Percentiles rank a stretch among this genome's conserved stretches.
phyloP scores from a whole-genome alignment of 2,113 vertebrate genomes.

The Callipepla californica region DNA sequence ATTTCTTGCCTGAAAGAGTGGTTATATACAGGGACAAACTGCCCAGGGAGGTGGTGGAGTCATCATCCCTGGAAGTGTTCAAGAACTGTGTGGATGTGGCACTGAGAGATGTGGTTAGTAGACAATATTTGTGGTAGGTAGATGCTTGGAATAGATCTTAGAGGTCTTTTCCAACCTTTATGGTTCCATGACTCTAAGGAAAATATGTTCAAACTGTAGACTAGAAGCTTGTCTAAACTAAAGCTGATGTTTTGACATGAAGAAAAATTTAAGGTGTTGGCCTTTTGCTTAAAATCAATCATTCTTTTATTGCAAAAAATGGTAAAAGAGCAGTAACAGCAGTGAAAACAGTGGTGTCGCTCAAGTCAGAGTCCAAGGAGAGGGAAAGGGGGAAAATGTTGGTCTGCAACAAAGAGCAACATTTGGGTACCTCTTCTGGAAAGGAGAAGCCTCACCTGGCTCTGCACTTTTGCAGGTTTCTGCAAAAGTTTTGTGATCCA shows the following conservation, averaged over 20 bases:
- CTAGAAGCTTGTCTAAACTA: background rate
- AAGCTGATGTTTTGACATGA: background rate
- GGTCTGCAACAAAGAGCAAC: background rate
- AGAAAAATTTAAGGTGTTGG: background rate
- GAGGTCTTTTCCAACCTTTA: too few relatives aligned
- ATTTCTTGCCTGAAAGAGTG: too few relatives aligned
- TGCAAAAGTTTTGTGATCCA: background rate
- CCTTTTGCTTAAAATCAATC: background rate
- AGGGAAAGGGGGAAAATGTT: background rate
- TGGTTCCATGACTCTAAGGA: background rate
- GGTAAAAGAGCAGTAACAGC: background rate
- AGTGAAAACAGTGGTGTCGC: background rate
- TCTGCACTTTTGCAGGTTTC: background rate
- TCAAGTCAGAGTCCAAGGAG: background rate
- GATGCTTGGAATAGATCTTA: too few relatives aligned
- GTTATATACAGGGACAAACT: too few relatives aligned
- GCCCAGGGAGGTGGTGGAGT: too few relatives aligned
- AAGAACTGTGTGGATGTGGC: too few relatives aligned
- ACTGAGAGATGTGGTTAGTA: too few relatives aligned
- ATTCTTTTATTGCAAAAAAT: background rate
- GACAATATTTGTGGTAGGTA: too few relatives aligned
- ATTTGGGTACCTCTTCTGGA: background rate
- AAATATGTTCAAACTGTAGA: background rate
- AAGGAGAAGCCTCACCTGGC: background rate
- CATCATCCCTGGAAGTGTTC: too few relatives aligned